Evolutionary conservation across 1,140 invertebrate genomes (phyloP), one percentile per base, ranked within the genome.

Genomic region (Hyles euphorbiae): DNA sequence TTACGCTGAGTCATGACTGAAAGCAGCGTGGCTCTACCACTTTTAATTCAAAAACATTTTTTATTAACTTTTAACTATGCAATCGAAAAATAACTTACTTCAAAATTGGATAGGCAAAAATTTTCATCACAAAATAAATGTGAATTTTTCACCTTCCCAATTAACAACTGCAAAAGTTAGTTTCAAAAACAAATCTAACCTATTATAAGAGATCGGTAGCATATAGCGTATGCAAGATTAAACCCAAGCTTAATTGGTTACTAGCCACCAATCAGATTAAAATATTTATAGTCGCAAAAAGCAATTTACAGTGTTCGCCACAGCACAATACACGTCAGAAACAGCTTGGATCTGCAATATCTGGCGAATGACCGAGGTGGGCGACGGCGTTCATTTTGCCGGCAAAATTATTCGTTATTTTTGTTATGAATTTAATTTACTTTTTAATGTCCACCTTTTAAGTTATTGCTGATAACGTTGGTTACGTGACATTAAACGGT

Each of bases 201-300:
- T 2, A 22, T 1, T 22, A 22, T 22, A 22, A 22, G 22, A 22
- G 22, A 22, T 22, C 22, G 22, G 22, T 22, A 22, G 22, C 22
- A 22, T 22, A 22, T 22, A 22, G 22, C 50, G 9, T 11, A 22
- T 5, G 11, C 47, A 6, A 48, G 22, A 48, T 48, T 48, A 48
- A 48, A 48, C n/a, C 47, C 47, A 48, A 6, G 7, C 6, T 11
- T 48, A 48, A 48, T 81, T 78, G 74, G 76, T 78, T 73, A 77
- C 68, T 61, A 67, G 69, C 72, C 74, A 75, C 76, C 74, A 76
- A 81, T 78, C 69, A 71, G 68, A 82, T 80, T 82, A 80, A 82
- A 82, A 82, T 82, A 76, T 82, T 82, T 78, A 78, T 76, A 64
- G 72, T 77, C 72, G 72, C 69, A 69, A 80, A 82, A 80, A 76